Evolutionary conservation across 2,888 invertebrate genomes (phyloP), one percentile per base, ranked within the genome.

Genomic region (Poecilus cupreus): DNA sequence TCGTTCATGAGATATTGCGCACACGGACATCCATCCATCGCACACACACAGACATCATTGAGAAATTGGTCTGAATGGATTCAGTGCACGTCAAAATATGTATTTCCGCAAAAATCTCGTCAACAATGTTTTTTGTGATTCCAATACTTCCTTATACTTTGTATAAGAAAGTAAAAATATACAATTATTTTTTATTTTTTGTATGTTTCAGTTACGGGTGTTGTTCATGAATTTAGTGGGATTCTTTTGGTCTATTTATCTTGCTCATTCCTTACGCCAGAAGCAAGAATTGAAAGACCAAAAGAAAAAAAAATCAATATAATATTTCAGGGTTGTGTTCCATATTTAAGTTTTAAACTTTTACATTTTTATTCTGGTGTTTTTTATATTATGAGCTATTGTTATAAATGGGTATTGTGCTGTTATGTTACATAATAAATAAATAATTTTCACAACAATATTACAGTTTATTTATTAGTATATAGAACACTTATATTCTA

Each of bases 201-300:
- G n/a, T n/a, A n/a, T n/a, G n/a, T 93, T 93, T 83, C 90, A 96
- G 95, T 88, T 96, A 77, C 90, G 95, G 84, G 94, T 95, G n/a
- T 89, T 96, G 10, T 91, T 93, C 82, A 92, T 93, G 87, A 95
- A 95, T 87, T 85, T 95, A n/a, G 92, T 96, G 81, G 94, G 94
- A 60, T 94, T 96, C 86, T 91, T 94, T 84, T 96, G 96, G 96
- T 92, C 93, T 0, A 92, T 96, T 87, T 95, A 94, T 86, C 86
- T 96, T 74, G 94, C 95, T 1, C 92, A 92, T 82, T 93, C 93
- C 86, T 91, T 95, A 85, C 91, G 94, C 10, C 92, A 92, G 85
- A 87, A 87, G 20, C 80, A 72, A 64, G 79, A 70, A 32, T 70
- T 70, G 72, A 37, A 39, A 16, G 8, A n/a, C 13, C 8, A 46